Percentiles rank a stretch among this genome's conserved stretches.
Conservation (phyloP, 2,113 vertebrate genomes). For the Notarius quadriscutis region DNA sequence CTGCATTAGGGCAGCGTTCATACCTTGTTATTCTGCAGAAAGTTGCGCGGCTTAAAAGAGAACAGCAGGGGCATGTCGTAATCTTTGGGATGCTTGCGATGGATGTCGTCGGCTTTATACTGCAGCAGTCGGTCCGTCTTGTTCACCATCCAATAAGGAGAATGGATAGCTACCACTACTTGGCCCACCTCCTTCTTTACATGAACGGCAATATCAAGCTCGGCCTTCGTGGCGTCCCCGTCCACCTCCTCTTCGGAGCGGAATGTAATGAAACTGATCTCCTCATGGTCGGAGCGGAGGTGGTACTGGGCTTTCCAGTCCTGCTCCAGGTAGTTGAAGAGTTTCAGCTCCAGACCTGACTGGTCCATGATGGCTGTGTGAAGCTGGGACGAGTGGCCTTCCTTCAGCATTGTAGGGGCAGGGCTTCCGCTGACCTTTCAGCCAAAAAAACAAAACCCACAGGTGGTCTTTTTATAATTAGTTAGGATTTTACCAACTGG, state of each 20-base stretch:
- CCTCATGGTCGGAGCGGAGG: constrained; percentile 78
- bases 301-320: constrained; percentile 85
- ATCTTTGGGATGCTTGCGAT: constrained; percentile 91
- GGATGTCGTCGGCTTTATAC: constrained; percentile 96
- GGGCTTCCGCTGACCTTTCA: constrained; percentile 74
- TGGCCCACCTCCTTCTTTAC: constrained; percentile 85
- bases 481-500: background rate
- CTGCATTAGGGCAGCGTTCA: background rate
- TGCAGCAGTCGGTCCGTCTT: constrained; percentile 91
- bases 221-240: constrained; percentile 61
- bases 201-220: constrained; percentile 90
- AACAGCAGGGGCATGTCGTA: constrained; percentile 92
- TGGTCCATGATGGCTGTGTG: constrained; percentile 83
- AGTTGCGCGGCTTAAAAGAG: constrained; percentile 92
- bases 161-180: constrained; percentile 82
- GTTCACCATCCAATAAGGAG: constrained; percentile 98
- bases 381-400: constrained; percentile 88
- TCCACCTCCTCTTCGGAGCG: constrained; percentile 69
- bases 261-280: constrained; percentile 91
- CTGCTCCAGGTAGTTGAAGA: constrained; percentile 87
- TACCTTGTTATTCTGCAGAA: constrained; percentile 94
- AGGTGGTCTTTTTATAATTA: background rate
- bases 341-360: constrained; percentile 78
- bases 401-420: constrained; percentile 67
- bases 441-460: constrained; percentile 20